Percentiles rank a stretch among this genome's conserved stretches.
phyloP scores from a whole-genome alignment of 2,113 vertebrate genomes.

The Martes martes region DNA sequence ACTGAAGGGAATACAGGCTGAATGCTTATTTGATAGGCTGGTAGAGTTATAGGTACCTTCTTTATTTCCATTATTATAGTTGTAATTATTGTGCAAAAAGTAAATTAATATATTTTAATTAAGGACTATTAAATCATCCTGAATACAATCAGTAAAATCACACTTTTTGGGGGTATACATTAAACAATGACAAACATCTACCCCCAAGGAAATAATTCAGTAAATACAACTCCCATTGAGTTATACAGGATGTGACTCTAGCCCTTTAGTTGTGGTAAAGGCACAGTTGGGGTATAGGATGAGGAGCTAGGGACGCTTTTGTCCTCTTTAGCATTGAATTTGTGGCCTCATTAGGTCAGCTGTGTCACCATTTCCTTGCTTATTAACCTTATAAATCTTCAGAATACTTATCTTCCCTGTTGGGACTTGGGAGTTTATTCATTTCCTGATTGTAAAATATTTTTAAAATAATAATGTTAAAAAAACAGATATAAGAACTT shows the following conservation, averaged over 20 bases:
- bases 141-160: conserved; percentile 37
- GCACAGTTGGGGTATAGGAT: conserved; percentile 1
- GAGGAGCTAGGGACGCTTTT: conserved; percentile 11
- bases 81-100: not conserved
- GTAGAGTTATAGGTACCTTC: not conserved
- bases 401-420: conserved; percentile 21
- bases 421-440: conserved; percentile 17
- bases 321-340: conserved; percentile 40
- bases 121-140: not conserved
- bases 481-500: not conserved
- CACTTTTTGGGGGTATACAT: not conserved
- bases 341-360: conserved; percentile 32
- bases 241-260: conserved; percentile 62
- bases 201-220: conserved; percentile 48
- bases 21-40: not conserved
- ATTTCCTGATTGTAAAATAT: conserved; percentile 33
- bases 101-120: conserved; percentile 26
- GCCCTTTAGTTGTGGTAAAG: conserved; percentile 56
- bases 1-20: not conserved
- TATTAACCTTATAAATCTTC: conserved; percentile 41
- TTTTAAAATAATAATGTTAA: conserved; percentile 35
- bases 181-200: conserved; percentile 38
- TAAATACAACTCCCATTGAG: conserved; percentile 47
- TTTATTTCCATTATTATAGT: conserved; percentile 24
- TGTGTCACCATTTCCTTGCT: conserved; percentile 45